A percentile compares a stretch with the other conserved stretches of the same genome.
Evolutionary conservation across 2,113 vertebrate species (phyloP).

Genomic region (Meleagris gallopavo): DNA sequence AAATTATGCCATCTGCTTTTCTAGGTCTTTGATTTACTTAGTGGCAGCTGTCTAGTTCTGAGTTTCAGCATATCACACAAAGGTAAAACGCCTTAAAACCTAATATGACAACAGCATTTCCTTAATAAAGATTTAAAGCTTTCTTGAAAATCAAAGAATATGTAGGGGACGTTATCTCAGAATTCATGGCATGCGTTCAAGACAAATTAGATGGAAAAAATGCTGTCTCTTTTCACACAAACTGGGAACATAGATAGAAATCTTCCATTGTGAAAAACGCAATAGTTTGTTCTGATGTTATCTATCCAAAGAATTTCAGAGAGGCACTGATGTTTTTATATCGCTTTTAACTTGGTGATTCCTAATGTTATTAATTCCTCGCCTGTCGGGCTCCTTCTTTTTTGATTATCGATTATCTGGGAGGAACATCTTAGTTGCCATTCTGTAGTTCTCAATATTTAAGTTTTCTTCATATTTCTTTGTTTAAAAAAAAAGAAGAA

Average conservation of each 20-base stretch:
- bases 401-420: background rate
- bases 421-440: background rate
- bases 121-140: background rate
- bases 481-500: background rate
- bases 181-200: background rate
- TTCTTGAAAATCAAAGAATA: background rate
- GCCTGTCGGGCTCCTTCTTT: background rate
- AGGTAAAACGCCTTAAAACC: conserved; percentile 68
- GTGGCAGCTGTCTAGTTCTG: conserved; percentile 29
- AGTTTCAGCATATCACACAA: conserved; percentile 21
- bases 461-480: background rate
- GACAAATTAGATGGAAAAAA: background rate
- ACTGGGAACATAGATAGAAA: background rate
- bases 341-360: background rate
- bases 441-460: background rate
- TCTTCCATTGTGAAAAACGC: background rate
- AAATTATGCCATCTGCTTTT: conserved; percentile 75
- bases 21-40: conserved; percentile 59
- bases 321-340: background rate
- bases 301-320: background rate
- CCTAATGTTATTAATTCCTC: background rate
- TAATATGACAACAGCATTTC: background rate
- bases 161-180: background rate
- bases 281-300: background rate
- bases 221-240: background rate